Evolutionary conservation across 2,113 vertebrate genomes (phyloP).

Genomic region (Sterrhoptilus dennistouni): DNA sequence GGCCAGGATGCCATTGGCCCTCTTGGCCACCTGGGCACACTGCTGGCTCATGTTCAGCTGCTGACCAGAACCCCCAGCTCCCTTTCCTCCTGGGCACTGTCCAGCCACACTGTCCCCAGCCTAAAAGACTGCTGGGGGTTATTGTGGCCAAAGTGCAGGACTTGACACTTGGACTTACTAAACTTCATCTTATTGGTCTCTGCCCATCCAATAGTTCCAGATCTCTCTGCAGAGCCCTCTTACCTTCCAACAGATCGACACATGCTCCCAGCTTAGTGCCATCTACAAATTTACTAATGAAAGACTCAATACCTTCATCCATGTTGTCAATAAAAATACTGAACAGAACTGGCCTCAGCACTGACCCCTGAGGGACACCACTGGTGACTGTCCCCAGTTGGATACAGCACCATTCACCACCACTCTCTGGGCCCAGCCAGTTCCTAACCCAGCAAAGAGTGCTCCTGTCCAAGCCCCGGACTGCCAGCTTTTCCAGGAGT

Average conservation of each 20-base stretch:
- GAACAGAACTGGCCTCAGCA: neutral
- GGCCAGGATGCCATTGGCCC: neutral
- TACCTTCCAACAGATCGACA: neutral
- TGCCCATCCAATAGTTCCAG: neutral
- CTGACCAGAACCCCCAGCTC: neutral
- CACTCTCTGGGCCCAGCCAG: neutral
- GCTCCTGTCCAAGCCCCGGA: neutral
- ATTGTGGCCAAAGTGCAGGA: neutral
- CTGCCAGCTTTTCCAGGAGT: neutral
- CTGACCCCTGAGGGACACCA: too few species aligned
- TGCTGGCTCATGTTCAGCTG: neutral
- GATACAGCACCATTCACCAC: neutral
- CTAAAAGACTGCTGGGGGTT: neutral
- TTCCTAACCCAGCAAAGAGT: neutral
- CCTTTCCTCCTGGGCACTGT: neutral
- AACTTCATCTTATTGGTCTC: neutral
- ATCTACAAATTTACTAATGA: neutral
- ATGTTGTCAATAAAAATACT: neutral
- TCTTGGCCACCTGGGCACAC: neutral
- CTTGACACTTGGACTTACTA: fast-evolving
- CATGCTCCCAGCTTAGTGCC: neutral
- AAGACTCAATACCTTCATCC: too few species aligned
- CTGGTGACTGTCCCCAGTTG: neutral
- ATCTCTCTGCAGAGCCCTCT: neutral
- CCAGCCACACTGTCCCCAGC: neutral